phyloP scores from a whole-genome alignment of 2,113 vertebrate genomes.

The Halichoerus grypus region DNA sequence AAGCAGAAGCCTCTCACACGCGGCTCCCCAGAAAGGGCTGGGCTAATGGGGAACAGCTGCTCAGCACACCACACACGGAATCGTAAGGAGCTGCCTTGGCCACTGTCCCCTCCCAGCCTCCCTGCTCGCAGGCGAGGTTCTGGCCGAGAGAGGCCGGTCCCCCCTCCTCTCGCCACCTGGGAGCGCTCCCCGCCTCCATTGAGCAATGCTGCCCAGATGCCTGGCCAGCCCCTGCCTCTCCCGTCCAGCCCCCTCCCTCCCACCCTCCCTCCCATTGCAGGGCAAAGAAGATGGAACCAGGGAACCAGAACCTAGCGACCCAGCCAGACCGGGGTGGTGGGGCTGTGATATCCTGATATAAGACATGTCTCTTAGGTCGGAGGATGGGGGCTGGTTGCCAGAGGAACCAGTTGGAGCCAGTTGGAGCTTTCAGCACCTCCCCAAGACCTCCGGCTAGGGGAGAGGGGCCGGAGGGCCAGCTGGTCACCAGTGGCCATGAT shows the following conservation, averaged over 20 bases:
- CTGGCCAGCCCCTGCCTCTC: neutral
- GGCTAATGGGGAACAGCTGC: neutral
- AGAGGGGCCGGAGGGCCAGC: neutral
- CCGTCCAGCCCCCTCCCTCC: neutral
- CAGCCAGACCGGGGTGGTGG: neutral
- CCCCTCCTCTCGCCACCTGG: neutral
- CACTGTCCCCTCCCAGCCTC: neutral
- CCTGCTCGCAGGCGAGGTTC: neutral
- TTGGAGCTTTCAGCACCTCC: neutral
- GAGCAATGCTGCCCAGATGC: neutral
- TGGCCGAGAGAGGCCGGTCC: neutral
- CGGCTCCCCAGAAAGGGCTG: neutral
- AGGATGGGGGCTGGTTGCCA: neutral
- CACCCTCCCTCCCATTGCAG: neutral
- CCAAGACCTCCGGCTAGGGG: neutral
- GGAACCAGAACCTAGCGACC: neutral
- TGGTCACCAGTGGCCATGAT: neutral
- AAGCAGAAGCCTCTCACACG: neutral
- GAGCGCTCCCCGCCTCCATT: neutral
- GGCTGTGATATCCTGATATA: no score
- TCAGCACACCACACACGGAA: accelerated
- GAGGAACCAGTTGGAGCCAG: neutral
- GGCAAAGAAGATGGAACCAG: neutral
- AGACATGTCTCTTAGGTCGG: neutral
- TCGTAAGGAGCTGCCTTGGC: accelerated